A percentile compares a stretch with the other conserved stretches of the same genome.
Conservation (phyloP, 2,797 vertebrate genomes). For the Protonibea diacanthus region DNA sequence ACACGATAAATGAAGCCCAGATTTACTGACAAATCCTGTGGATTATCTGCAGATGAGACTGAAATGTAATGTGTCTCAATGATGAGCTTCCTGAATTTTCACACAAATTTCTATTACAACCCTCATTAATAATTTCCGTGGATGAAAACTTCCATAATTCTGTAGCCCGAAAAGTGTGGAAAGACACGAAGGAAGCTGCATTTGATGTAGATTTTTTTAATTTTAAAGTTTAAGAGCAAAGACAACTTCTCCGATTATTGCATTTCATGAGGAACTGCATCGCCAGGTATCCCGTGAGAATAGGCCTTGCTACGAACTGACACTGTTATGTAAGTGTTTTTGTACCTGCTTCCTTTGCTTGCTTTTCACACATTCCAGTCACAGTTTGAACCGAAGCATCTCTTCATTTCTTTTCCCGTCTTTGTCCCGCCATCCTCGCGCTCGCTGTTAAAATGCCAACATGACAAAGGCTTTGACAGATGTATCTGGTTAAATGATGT, state of each 20-base stretch:
- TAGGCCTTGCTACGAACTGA: background rate
- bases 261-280: background rate
- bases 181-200: too few species aligned
- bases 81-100: conserved; percentile 39
- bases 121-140: conserved; percentile 32
- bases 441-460: background rate
- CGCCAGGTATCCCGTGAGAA: background rate
- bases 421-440: background rate
- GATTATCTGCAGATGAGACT: conserved; percentile 60
- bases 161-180: background rate
- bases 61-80: conserved; percentile 26
- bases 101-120: conserved; percentile 53
- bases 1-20: conserved; percentile 38
- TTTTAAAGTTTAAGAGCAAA: background rate
- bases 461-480: background rate
- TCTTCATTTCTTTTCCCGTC: background rate
- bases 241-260: background rate
- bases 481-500: conserved; percentile 7
- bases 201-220: too few species aligned
- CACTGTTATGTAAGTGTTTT: conserved; percentile 13
- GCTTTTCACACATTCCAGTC: conserved; percentile 26
- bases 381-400: background rate
- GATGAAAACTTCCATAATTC: background rate
- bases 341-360: conserved; percentile 2
- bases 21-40: conserved; percentile 49